Evolutionary conservation across 2,113 vertebrate species (phyloP).

Genomic region (Tinamus guttatus): DNA sequence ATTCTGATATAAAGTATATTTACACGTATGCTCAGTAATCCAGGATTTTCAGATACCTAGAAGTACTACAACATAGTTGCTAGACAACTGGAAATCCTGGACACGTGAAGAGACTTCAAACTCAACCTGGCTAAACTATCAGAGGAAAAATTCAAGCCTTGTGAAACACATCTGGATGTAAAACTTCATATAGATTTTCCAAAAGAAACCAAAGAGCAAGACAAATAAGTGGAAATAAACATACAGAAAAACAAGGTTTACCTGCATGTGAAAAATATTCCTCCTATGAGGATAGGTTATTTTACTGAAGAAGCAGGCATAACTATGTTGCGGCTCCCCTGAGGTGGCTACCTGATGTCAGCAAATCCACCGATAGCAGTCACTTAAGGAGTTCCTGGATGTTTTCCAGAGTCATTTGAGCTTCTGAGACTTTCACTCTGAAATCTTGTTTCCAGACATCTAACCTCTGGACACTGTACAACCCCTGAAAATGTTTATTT

Average conservation of each 20-base stretch:
- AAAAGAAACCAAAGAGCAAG: not conserved
- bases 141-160: not conserved
- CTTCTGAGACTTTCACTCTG: slow-evolving; percentile 35
- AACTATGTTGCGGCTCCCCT: not conserved
- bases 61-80: not conserved
- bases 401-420: slow-evolving; percentile 36
- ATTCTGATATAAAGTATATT: not conserved
- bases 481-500: not conserved
- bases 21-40: not conserved
- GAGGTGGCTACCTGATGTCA: not conserved
- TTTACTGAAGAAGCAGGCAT: not conserved
- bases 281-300: not conserved
- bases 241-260: not conserved
- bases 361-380: not conserved
- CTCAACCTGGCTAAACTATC: not conserved
- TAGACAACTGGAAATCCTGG: slow-evolving; percentile 20
- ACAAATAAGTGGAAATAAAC: not conserved
- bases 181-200: not conserved
- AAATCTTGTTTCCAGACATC: slow-evolving; percentile 50
- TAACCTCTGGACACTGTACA: slow-evolving; percentile 2
- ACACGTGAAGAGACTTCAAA: not conserved
- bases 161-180: not conserved
- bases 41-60: not conserved
- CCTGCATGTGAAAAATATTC: not conserved
- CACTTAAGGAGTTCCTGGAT: not conserved